phyloP scores from a whole-genome alignment of 2,888 invertebrate genomes.

The Dromius quadrimaculatus region DNA sequence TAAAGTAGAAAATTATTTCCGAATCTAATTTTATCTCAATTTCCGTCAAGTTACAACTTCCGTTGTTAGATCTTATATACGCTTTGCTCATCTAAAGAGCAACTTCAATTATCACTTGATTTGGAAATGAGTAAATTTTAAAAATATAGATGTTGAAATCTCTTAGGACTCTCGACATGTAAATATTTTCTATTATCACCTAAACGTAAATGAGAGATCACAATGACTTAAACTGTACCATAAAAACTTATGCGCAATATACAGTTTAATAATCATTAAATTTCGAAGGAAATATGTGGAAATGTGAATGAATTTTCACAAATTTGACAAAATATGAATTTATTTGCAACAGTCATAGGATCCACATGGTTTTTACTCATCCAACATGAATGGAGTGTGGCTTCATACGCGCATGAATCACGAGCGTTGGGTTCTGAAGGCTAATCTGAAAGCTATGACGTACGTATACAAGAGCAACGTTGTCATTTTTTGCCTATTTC shows the following conservation, averaged over 20 bases:
- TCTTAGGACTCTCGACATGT: too few relatives aligned
- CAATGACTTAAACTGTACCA: constrained; percentile 36
- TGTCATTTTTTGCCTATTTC: constrained; percentile 44
- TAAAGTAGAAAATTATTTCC: constrained; percentile 4
- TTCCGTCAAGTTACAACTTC: neutral
- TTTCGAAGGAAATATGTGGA: constrained; percentile 7
- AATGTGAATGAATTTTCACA: constrained; percentile 8
- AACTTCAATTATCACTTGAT: too few relatives aligned
- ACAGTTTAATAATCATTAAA: constrained; percentile 20
- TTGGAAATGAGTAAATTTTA: too few relatives aligned
- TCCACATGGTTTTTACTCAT: constrained; percentile 36
- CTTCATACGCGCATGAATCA: constrained; percentile 26
- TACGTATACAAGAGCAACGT: constrained; percentile 39
- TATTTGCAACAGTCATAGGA: constrained; percentile 5
- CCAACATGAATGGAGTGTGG: constrained; percentile 45
- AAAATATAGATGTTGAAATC: too few relatives aligned
- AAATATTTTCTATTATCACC: too few relatives aligned
- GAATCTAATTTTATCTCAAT: constrained; percentile 10
- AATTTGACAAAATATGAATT: constrained; percentile 10
- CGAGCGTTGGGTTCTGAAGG: constrained; percentile 5
- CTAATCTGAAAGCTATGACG: constrained; percentile 22
- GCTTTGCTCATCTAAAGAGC: too few relatives aligned
- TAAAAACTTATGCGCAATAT: neutral
- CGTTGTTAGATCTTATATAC: neutral
- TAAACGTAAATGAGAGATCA: too few relatives aligned